Conservation (phyloP, 2,888 invertebrate genomes). For the Caenorhabditis angaria region DNA sequence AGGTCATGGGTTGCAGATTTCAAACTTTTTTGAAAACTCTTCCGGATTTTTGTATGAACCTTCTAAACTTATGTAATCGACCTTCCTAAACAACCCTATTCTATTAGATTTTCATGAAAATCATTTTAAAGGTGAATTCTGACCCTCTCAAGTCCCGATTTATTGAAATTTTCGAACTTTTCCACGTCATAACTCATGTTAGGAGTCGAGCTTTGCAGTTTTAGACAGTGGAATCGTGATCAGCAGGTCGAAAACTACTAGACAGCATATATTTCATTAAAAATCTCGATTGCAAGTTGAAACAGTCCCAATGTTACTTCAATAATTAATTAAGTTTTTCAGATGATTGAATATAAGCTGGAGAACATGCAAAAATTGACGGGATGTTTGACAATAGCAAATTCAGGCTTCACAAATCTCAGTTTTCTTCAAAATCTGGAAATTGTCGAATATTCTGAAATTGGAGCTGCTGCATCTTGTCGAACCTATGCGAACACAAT, state of each 20-base stretch:
- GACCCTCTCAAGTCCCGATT: too few relatives aligned
- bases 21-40: not conserved
- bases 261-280: not conserved
- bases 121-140: too few relatives aligned
- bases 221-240: not conserved
- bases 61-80: too few relatives aligned
- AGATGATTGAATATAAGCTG: conserved; percentile 34
- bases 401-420: conserved; percentile 33
- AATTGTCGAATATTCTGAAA: conserved; percentile 23
- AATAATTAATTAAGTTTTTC: conserved; percentile 3
- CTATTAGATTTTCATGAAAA: too few relatives aligned
- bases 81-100: too few relatives aligned
- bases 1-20: not conserved
- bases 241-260: not conserved
- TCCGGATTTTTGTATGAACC: not conserved
- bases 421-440: conserved; percentile 22
- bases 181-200: too few relatives aligned
- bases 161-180: too few relatives aligned
- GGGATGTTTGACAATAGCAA: conserved; percentile 39
- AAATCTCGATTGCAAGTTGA: not conserved
- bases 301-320: too few relatives aligned
- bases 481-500: too few relatives aligned
- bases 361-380: conserved; percentile 22
- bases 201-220: too few relatives aligned
- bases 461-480: conserved; percentile 19